These are phyloP conservation scores for Chinchilla lanigera DNA, from an alignment of 2,113 vertebrate species.

Conservation along the genomic window DNA sequence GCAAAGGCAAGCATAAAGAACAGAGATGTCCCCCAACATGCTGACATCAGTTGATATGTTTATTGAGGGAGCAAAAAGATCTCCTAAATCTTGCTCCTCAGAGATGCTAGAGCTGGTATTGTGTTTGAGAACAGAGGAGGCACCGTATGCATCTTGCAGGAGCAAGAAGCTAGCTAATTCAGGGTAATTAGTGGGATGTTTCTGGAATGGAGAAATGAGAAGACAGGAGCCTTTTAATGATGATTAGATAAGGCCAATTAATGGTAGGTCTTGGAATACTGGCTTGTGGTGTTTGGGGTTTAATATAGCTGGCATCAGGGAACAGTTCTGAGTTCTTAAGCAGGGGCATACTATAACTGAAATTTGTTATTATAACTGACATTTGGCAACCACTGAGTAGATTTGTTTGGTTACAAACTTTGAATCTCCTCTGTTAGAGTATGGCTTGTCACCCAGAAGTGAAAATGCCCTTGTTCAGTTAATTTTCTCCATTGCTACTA, in stretches of 20 bases:
- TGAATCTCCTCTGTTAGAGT: conserved; percentile 22
- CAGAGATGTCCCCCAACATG: background rate
- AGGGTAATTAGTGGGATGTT: conserved; percentile 60
- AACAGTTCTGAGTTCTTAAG: conserved; percentile 51
- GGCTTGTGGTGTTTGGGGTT: conserved; percentile 27
- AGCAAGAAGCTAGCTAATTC: conserved; percentile 69
- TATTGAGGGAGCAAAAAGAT: conserved; percentile 41
- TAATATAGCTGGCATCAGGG: conserved; percentile 11
- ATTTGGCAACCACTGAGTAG: conserved; percentile 46
- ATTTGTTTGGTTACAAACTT: conserved; percentile 45
- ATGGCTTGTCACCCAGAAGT: conserved; percentile 13
- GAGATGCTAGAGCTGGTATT: conserved; percentile 42
- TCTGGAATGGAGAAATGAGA: conserved; percentile 58
- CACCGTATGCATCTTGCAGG: conserved; percentile 46
- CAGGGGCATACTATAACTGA: conserved; percentile 23
- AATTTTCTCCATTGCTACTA: conserved; percentile 51
- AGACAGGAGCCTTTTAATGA: conserved; percentile 41
- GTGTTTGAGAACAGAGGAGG: conserved; percentile 68
- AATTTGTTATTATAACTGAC: conserved; percentile 23
- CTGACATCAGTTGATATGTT: conserved; percentile 53
- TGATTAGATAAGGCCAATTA: conserved; percentile 61
- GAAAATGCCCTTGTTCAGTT: conserved; percentile 49
- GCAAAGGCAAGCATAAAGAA: conserved; percentile 45
- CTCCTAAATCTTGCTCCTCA: conserved; percentile 54
- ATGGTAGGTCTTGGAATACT: conserved; percentile 40